Conservation (phyloP, 2,113 vertebrate species). For the Mobula birostris region DNA sequence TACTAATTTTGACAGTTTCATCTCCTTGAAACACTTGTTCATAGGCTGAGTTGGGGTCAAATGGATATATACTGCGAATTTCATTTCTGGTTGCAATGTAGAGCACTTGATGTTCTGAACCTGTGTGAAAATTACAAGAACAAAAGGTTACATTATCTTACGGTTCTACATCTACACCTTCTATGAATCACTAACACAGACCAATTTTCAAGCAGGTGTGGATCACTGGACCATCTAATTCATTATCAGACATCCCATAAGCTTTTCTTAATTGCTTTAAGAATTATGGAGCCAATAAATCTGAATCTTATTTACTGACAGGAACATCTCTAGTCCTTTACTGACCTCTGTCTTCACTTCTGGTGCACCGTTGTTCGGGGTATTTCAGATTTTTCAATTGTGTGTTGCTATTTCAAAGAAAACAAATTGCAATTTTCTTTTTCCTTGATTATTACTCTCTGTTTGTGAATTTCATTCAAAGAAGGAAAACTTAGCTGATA, state of each 20-base stretch:
- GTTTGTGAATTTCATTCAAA: not conserved
- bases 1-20: constrained; percentile 94
- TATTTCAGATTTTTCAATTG: not conserved
- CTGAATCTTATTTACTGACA: not conserved
- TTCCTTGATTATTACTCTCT: not conserved
- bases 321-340: not conserved
- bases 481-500: not conserved
- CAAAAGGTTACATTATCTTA: not conserved
- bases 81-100: constrained; percentile 99
- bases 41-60: constrained; percentile 88
- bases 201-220: not conserved
- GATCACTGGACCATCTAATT: not conserved
- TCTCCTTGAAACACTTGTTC: constrained; percentile 90
- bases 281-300: not conserved
- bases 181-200: not conserved
- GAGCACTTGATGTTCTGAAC: constrained; percentile 96
- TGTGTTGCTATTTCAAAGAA: not conserved
- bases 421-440: not conserved
- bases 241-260: not conserved
- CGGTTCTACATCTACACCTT: not conserved
- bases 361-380: not conserved
- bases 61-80: constrained; percentile 96
- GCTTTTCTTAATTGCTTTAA: not conserved
- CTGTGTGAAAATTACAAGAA: constrained; percentile 55
- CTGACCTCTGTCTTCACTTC: not conserved